Base-by-base conservation (phyloP, 1,140 invertebrate species). In the Tetramorium simillimum region DNA sequence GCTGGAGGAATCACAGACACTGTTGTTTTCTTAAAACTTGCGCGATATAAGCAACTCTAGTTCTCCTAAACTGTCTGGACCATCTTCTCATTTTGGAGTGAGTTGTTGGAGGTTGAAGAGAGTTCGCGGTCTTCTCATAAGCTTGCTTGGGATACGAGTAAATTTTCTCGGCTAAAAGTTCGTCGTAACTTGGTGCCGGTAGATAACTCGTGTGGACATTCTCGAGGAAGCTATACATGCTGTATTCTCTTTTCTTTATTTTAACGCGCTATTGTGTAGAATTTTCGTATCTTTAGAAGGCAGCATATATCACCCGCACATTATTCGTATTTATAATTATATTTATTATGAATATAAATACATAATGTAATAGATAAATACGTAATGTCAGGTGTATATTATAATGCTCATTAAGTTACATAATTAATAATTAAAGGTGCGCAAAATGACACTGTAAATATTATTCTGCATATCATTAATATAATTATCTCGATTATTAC, bases 91-190 rank as follows among this genome's bases (percentile, higher is more conserved):
- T 73, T 46, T 84, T 62, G 69, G 53, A 84, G 80, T 73, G 80
- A 82, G 53, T 84, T 84, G 80, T 73, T 62, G 69, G 40, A 28
- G 80, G 24, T 60, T 60, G 80, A 46, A 46, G 69, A 40, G 69
- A 84, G 80, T 84, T 84, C 80, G 53, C 56, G 56, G 53, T 43
- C 69, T 73, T 84, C 67, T 73, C 80, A 75, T 84, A 72, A 84
- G 80, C 80, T 73, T 73, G 69, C 69, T 16, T 12, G 80, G 80
- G 56, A 60, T 60, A 58, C 80, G 49, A 84, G 80, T 84, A 72
- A 84, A 84, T 84, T 84, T 84, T 73, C 80, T 60, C 14, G 53
- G n/a, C 69, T 84, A 84, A 84, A 84, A 84, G 80, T 84, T 84
- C n/a, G 9, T 40, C 69, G 53, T 49, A 84, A 84, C 80, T 84